Evolutionary conservation across 1,140 invertebrate species (phyloP).

Genomic region (Fopius arisanus): DNA sequence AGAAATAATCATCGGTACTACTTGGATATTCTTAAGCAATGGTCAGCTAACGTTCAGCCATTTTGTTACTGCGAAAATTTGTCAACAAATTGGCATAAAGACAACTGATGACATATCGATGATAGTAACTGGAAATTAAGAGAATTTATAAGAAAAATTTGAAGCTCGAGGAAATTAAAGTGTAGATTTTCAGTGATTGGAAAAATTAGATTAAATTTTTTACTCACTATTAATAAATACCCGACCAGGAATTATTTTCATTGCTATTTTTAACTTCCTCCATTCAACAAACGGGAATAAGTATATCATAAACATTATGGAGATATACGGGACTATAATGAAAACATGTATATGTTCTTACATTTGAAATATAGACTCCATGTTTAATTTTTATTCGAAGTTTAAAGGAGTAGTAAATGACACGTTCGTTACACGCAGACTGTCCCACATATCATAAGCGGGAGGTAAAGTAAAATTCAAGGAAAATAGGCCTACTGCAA

Average conservation of each 20-base stretch:
- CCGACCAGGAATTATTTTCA: conserved; percentile 10
- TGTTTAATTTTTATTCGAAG: neutral
- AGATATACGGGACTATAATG: no score
- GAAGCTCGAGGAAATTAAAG: no score
- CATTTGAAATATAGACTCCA: no score
- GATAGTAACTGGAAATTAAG: neutral
- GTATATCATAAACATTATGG: neutral
- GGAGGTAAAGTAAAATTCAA: neutral
- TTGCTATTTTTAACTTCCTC: neutral
- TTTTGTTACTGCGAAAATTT: neutral
- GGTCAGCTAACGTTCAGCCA: no score
- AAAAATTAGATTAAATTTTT: neutral
- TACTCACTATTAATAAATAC: neutral
- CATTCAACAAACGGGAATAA: neutral
- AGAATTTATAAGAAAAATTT: neutral
- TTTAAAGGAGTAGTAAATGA: conserved; percentile 2
- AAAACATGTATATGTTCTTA: no score
- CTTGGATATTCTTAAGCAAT: no score
- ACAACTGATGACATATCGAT: neutral
- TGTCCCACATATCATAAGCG: conserved; percentile 53
- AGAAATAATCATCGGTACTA: no score
- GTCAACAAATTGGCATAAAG: neutral
- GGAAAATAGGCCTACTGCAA: conserved; percentile 38
- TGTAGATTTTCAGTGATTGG: no score
- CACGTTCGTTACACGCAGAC: conserved; percentile 43